Evolutionary conservation across 2,797 vertebrate species (phyloP), one percentile per base, ranked within the genome.

Genomic region (Poecile montanus): DNA sequence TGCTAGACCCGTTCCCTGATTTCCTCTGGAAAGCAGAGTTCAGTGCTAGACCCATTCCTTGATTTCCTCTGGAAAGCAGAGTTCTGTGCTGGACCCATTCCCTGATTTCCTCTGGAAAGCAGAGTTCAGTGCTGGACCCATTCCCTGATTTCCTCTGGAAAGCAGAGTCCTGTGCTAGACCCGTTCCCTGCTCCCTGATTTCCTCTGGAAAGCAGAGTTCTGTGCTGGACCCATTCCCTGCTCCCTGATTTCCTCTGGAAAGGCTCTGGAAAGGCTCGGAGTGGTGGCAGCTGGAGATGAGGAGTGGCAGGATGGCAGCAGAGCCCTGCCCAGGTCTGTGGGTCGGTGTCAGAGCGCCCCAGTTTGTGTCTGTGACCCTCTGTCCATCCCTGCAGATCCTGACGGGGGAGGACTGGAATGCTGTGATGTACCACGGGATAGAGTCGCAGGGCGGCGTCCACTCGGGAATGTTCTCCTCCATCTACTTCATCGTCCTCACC

Each of bases 391-490:
- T 2, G 10, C 97, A 99, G 99, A 99, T 99, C 95, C 98, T 99
- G 68, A 99, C 99, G 0, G 99, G 99, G 13, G 99, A 99, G 57
- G 99, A 99, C 97, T 99, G 99, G 99, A 99, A 99, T 0, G 99
- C 98, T 0, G 99, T 99, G 85, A 99, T 99, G 99, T 99, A 99
- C 91, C 98, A 99, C 2, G 99, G 99, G 48, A 99, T 99, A 3
- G 98, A 99, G 60, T 99, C 99, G 0, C 99, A 99, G 73, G 99
- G 99, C 0, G 99, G 99, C 0, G 99, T 99, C 72, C 98, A 97
- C 32, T 97, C 98, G 15, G 99, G 99, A 72, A 99, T 99, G 99
- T 99, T 99, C 96, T 99, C 99, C 44, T 99, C 99, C 26, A 97
- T 99, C 68, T 99, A 99, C 96, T 99, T 99, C 98, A 99, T 99